Evolutionary conservation across 2,888 invertebrate species (phyloP).

Genomic region (Andrena chrysosceles): DNA sequence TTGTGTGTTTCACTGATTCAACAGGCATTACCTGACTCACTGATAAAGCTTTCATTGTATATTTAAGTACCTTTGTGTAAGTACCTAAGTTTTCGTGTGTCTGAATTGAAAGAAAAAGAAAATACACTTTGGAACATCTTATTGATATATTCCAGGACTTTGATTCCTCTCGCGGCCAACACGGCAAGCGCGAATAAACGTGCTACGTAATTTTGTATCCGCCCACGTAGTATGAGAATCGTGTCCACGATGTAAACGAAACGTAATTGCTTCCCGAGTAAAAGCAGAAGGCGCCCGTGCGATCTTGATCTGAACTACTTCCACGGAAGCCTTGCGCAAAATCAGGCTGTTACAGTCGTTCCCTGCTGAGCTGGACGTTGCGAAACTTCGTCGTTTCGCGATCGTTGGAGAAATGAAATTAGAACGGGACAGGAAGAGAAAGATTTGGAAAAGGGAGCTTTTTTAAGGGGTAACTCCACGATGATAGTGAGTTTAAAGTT

Average conservation of each 20-base stretch:
- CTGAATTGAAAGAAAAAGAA: too few relatives aligned
- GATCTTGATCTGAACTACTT: slow-evolving; percentile 54
- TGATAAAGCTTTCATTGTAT: too few relatives aligned
- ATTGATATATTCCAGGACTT: too few relatives aligned
- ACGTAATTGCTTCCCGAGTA: slow-evolving; percentile 66
- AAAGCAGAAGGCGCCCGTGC: slow-evolving; percentile 56
- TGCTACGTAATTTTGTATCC: slow-evolving; percentile 7
- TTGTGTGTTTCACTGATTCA: too few relatives aligned
- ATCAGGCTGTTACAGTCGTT: slow-evolving; percentile 1
- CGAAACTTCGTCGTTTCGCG: slow-evolving; percentile 30
- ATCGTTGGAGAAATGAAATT: neutral
- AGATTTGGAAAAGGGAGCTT: too few relatives aligned
- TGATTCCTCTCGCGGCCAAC: too few relatives aligned
- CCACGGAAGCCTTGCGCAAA: slow-evolving; percentile 41
- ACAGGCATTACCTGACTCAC: too few relatives aligned
- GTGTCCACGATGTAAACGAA: slow-evolving; percentile 42
- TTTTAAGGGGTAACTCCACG: too few relatives aligned
- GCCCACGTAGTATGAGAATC: slow-evolving; percentile 41
- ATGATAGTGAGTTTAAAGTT: neutral
- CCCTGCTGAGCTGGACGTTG: slow-evolving; percentile 9
- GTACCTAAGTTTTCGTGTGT: too few relatives aligned
- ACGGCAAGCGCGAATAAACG: too few relatives aligned
- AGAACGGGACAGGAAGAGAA: neutral
- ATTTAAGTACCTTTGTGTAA: too few relatives aligned
- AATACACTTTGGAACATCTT: too few relatives aligned